These are phyloP conservation scores for mouse (Mus musculus) DNA, from an alignment of 2,113 vertebrate species.

Conservation along the genomic window DNA sequence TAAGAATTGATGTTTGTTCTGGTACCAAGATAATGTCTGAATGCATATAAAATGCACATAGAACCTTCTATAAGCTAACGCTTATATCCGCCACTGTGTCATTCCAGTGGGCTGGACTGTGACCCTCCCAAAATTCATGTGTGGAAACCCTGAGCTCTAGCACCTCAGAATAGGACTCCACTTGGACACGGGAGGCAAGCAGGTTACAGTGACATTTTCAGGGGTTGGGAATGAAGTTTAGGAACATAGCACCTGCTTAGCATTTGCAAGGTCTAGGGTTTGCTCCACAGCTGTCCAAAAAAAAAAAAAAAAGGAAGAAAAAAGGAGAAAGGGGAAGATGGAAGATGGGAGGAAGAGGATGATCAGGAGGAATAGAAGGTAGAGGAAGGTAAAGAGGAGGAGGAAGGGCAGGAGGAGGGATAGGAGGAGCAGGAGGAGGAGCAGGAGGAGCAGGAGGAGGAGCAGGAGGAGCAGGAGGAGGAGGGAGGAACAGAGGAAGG, in stretches of 20 bases:
- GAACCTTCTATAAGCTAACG: background rate
- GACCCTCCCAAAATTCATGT: background rate
- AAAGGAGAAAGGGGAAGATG: too few relatives aligned
- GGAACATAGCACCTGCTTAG: background rate
- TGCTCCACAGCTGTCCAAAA: background rate
- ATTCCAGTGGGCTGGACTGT: background rate
- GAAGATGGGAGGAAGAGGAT: background rate
- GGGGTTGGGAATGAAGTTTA: background rate
- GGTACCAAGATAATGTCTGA: slow-evolving; percentile 2
- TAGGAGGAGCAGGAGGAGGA: too few relatives aligned
- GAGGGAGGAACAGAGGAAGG: too few relatives aligned
- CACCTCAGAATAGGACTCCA: background rate
- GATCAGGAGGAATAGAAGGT: background rate
- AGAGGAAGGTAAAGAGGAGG: too few relatives aligned
- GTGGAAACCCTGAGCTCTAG: background rate
- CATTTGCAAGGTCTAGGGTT: too few relatives aligned
- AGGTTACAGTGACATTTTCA: background rate
- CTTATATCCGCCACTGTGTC: background rate
- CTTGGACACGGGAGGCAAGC: background rate
- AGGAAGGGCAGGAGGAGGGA: too few relatives aligned
- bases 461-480: too few relatives aligned
- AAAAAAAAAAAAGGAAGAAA: background rate
- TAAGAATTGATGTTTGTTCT: background rate
- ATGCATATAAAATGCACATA: slow-evolving; percentile 20
- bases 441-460: too few relatives aligned